These are phyloP conservation scores for Athene noctua DNA, from an alignment of 2,113 vertebrate species.

Conservation along the genomic window DNA sequence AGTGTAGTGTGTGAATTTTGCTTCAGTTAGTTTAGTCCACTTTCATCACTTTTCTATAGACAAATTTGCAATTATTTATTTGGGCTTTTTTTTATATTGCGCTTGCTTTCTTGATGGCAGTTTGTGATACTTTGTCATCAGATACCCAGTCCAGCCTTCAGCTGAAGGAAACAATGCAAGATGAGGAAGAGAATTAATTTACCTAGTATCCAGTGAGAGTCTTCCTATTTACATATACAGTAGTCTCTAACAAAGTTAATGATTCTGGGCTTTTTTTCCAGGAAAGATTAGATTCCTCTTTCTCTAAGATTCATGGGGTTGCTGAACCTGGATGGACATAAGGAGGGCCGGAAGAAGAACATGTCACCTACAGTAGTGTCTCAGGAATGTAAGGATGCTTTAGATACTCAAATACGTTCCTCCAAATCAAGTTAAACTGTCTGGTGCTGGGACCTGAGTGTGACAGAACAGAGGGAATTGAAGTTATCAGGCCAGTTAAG, in stretches of 20 bases:
- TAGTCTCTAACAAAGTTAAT: not conserved
- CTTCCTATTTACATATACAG: not conserved
- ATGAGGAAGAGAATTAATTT: not conserved
- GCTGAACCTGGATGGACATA: not conserved
- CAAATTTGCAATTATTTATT: not conserved
- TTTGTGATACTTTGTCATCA: not conserved
- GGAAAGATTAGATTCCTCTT: not conserved
- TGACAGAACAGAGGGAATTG: not conserved
- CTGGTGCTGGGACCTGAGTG: not conserved
- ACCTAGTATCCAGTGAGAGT: not conserved
- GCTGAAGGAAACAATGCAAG: not conserved
- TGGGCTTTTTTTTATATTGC: not conserved
- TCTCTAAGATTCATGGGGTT: not conserved
- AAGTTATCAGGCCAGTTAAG: accelerated
- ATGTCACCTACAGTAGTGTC: accelerated
- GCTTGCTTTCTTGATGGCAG: not conserved
- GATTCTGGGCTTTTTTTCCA: not conserved
- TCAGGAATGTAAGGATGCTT: not conserved
- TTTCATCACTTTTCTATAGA: not conserved
- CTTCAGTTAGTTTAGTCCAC: not conserved
- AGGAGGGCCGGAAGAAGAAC: not conserved
- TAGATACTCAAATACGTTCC: not conserved
- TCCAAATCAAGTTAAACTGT: not conserved
- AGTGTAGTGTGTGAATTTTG: not conserved
- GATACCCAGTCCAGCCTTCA: not conserved